Conservation (phyloP, 1,140 invertebrate species). For the Drosophila seguyi region DNA sequence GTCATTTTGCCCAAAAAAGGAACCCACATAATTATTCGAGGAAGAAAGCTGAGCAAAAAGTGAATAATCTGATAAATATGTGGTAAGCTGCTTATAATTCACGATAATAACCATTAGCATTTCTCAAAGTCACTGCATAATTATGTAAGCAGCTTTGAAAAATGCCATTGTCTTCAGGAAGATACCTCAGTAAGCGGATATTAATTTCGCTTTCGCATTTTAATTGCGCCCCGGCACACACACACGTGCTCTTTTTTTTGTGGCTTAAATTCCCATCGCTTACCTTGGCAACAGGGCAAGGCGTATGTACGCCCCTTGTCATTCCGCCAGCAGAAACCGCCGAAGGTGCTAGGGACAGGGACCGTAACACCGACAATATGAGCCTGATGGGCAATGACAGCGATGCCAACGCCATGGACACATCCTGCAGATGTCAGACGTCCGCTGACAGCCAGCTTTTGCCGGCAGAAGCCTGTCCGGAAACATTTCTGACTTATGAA, state of each 20-base stretch:
- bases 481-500: constrained; percentile 70
- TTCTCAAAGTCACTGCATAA: constrained; percentile 44
- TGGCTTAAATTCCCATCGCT: constrained; percentile 48
- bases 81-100: constrained; percentile 42
- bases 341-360: constrained; percentile 6
- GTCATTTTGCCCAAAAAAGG: background rate
- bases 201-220: constrained; percentile 61
- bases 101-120: constrained; percentile 44
- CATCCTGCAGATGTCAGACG: constrained; percentile 66
- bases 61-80: constrained; percentile 35
- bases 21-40: background rate
- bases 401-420: constrained; percentile 60
- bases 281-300: constrained; percentile 54
- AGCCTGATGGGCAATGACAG: constrained; percentile 72
- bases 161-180: constrained; percentile 32
- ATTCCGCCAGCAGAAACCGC: background rate
- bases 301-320: background rate
- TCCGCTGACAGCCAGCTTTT: constrained; percentile 64
- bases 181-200: constrained; percentile 58
- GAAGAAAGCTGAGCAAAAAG: background rate
- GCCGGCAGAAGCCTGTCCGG: constrained; percentile 38
- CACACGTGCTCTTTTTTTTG: constrained; percentile 9
- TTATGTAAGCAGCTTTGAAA: constrained; percentile 53
- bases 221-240: constrained; percentile 45
- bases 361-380: constrained; percentile 19